Percentiles rank a stretch among this genome's conserved stretches.
Conservation (phyloP, 2,113 vertebrate genomes). For the Pseudopodoces humilis region DNA sequence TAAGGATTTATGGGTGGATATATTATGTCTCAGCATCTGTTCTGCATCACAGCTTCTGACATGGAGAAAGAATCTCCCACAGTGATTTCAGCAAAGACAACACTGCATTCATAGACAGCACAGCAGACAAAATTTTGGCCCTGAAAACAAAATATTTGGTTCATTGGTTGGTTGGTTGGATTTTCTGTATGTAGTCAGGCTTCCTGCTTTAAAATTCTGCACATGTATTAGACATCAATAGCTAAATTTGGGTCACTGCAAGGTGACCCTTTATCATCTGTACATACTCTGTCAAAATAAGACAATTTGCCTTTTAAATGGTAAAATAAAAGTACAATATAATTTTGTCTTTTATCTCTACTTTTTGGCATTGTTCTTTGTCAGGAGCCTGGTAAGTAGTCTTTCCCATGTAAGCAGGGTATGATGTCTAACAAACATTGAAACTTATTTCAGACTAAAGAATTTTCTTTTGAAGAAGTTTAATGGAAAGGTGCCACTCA, state of each 20-base stretch:
- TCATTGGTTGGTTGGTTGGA: not conserved
- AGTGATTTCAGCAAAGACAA: not conserved
- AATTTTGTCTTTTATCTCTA: not conserved
- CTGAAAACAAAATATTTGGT: not conserved
- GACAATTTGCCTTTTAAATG: not conserved
- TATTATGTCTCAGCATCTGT: slow-evolving; percentile 31
- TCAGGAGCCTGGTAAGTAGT: not conserved
- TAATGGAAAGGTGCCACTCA: not conserved
- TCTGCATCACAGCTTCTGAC: slow-evolving; percentile 17
- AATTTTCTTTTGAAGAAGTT: not conserved
- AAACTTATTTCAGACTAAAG: not conserved
- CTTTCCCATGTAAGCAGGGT: not conserved
- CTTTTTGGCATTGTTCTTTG: not conserved
- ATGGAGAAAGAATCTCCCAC: not conserved
- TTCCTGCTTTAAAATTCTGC: not conserved
- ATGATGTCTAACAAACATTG: not conserved
- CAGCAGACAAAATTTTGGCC: not conserved
- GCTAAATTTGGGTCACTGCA: not conserved
- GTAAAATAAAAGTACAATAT: not conserved
- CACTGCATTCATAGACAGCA: not conserved
- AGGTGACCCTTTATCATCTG: not conserved
- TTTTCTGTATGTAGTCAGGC: not conserved
- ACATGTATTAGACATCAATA: not conserved
- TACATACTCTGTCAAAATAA: not conserved
- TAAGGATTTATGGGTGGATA: slow-evolving; percentile 12